Conservation (phyloP, 2,113 vertebrate genomes). For the Notothenia rossii region DNA sequence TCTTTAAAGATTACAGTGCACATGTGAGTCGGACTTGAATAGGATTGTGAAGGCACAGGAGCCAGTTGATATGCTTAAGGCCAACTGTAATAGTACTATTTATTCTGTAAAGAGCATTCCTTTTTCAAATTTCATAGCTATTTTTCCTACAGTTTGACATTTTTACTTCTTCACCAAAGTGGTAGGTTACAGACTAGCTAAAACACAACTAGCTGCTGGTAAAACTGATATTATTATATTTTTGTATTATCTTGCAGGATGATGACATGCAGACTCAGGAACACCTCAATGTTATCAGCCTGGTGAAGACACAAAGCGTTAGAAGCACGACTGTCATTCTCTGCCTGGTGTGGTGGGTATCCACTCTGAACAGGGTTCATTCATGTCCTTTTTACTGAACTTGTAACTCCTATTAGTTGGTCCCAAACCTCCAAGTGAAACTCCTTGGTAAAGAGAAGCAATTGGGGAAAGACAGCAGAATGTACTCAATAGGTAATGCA, state of each 20-base stretch:
- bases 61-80: background rate
- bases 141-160: no score
- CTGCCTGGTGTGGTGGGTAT: conserved; percentile 87
- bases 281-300: conserved; percentile 81
- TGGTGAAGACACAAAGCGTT: conserved; percentile 84
- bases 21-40: conserved; percentile 59
- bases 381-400: no score
- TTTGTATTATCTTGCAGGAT: conserved; percentile 38
- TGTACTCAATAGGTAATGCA: no score
- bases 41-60: background rate
- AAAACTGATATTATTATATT: background rate
- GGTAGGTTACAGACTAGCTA: background rate
- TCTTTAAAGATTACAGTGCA: conserved; percentile 79
- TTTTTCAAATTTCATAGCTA: background rate
- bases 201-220: background rate
- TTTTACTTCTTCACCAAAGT: background rate
- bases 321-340: conserved; percentile 84
- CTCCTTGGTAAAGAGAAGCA: no score
- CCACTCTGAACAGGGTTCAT: background rate
- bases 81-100: no score
- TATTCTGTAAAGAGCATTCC: no score
- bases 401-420: no score
- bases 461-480: background rate
- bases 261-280: conserved; percentile 34
- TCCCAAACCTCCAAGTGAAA: no score